Conservation (phyloP, 2,113 vertebrate species). For the Dicrurus megarhynchus region DNA sequence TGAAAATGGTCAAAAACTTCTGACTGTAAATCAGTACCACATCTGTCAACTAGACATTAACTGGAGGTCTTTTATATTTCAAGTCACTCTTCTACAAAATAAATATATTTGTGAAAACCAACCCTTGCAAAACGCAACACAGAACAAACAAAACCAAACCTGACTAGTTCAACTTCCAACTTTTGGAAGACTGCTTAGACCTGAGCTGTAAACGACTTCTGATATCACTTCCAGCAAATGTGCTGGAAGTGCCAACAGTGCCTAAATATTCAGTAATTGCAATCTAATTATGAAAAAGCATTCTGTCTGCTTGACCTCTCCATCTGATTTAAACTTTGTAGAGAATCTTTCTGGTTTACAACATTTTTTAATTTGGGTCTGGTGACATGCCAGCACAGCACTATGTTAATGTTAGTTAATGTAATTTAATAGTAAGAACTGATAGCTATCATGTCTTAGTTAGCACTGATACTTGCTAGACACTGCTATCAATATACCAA, state of each 20-base stretch:
- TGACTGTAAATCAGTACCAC: background rate
- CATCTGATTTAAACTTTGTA: background rate
- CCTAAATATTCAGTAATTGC: background rate
- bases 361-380: background rate
- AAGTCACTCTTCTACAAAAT: background rate
- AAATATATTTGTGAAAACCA: background rate
- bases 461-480: background rate
- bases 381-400: background rate
- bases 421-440: background rate
- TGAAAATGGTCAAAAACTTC: background rate
- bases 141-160: background rate
- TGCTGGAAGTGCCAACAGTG: background rate
- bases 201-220: background rate
- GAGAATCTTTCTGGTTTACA: background rate
- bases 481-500: background rate
- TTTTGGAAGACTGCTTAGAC: background rate
- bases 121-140: background rate
- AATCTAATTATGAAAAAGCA: background rate
- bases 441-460: background rate
- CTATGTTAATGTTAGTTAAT: background rate
- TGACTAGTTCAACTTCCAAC: background rate
- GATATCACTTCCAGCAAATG: background rate
- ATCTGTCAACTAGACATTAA: background rate
- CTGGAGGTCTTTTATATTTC: background rate
- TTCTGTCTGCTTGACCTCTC: background rate